Evolutionary conservation across 2,797 vertebrate species (phyloP).

Genomic region (Poeciliopsis gracilis): DNA sequence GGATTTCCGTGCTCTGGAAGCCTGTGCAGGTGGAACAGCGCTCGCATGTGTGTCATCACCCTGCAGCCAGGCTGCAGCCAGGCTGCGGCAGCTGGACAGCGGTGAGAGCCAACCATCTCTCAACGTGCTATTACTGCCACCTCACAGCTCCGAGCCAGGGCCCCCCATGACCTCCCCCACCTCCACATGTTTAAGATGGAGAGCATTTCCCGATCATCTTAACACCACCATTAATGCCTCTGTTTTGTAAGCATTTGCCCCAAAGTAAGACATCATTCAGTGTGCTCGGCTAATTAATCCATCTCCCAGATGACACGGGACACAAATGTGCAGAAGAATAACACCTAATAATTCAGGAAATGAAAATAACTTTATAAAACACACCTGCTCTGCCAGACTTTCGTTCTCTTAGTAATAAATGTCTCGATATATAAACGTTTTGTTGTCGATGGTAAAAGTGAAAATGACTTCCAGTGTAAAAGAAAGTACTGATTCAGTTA

Average conservation of each 20-base stretch:
- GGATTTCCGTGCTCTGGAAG: conserved; percentile 80
- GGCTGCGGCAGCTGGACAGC: conserved; percentile 60
- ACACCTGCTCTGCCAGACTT: not conserved
- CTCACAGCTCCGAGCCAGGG: conserved; percentile 34
- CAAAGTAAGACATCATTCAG: conserved; percentile 48
- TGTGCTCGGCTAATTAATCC: conserved; percentile 28
- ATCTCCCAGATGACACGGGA: conserved; percentile 6
- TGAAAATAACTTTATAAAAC: not conserved
- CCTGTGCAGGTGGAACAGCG: conserved; percentile 87
- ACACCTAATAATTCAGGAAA: not conserved
- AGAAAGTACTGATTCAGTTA: not conserved
- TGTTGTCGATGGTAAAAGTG: not conserved
- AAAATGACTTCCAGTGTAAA: not conserved
- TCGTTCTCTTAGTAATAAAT: not conserved
- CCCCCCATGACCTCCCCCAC: too few species aligned
- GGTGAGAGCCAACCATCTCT: conserved; percentile 70
- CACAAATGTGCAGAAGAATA: too few species aligned
- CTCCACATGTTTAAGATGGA: conserved; percentile 46
- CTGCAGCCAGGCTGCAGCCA: conserved; percentile 69
- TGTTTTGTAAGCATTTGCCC: conserved; percentile 24
- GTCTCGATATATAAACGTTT: not conserved
- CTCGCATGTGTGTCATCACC: conserved; percentile 89
- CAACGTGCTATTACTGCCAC: conserved; percentile 71
- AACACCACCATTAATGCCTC: conserved; percentile 27
- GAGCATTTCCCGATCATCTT: conserved; percentile 51